These are phyloP conservation scores for Cheiracanthium punctorium DNA, from an alignment of 2,888 invertebrate species.

Conservation along the genomic window DNA sequence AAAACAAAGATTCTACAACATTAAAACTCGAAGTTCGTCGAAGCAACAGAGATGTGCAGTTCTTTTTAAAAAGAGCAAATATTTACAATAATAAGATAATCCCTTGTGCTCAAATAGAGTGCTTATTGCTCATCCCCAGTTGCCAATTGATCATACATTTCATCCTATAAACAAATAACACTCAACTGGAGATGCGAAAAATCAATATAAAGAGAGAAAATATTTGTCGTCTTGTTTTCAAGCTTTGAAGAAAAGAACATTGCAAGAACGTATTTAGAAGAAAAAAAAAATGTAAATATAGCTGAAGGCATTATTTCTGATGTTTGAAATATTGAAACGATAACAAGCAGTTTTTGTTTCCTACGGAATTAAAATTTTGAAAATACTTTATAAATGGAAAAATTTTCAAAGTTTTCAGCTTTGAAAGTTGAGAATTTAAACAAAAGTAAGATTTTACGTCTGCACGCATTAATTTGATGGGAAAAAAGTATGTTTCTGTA, in stretches of 20 bases:
- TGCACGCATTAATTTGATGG: too few relatives aligned
- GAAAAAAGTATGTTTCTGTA: too few relatives aligned
- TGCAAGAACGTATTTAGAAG: background rate
- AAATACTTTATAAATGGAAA: background rate
- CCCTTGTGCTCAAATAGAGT: slow-evolving; percentile 21
- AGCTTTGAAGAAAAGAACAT: background rate
- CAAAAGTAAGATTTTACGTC: too few relatives aligned
- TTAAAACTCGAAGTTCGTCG: too few relatives aligned
- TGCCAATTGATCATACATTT: slow-evolving; percentile 43
- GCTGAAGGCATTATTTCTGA: background rate
- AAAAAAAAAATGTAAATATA: background rate
- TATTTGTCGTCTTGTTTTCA: slow-evolving; percentile 11
- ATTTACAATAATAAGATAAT: slow-evolving; percentile 38
- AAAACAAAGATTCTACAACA: too few relatives aligned
- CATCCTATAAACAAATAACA: slow-evolving; percentile 34
- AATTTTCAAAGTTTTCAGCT: too few relatives aligned
- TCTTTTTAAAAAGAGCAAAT: background rate
- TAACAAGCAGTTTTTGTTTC: background rate
- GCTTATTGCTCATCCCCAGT: slow-evolving; percentile 49
- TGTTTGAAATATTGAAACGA: slow-evolving; percentile 1
- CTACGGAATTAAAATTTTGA: background rate
- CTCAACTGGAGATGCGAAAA: background rate
- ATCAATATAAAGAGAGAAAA: slow-evolving; percentile 5
- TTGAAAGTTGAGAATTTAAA: too few relatives aligned
- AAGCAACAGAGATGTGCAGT: background rate